Base-by-base conservation (phyloP, 2,113 vertebrate species). In the Damaliscus lunatus region DNA sequence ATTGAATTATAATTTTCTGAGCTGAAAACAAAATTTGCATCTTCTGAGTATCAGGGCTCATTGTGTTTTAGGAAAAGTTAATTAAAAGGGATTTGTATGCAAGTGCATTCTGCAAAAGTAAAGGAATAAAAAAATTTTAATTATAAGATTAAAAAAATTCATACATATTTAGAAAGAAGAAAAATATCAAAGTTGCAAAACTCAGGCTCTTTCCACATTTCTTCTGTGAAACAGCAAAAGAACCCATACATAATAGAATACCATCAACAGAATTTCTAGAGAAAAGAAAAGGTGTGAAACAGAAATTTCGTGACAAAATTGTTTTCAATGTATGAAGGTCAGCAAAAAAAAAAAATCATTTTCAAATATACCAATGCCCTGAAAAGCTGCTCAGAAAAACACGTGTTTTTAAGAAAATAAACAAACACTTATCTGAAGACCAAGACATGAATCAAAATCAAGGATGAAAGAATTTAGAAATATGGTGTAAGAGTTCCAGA, bases 361-460 rank as follows among this genome's bases (percentile, higher is more conserved):
- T 36, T 83, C 29, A 84, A 83, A 88, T 78, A 96, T n/a, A 78
- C 11, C 21, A 92, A 55, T 2, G 12, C 7, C 59, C 74, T 53
- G 15, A 97, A 96, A 88, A 59, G 84, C 17, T 84, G n/a, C 31
- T 88, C 31, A 94, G 46, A 87, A 92, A 97, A 97, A 40, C 14
- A 15, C 1, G 3, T 12, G 6, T 53, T 85, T 62, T 94, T 59
- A 64, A 57, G 46, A 86, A 62, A 87, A 50, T 25, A 88, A 46
- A 25, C 11, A 91, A n/a, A 40, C 7, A 59, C 13, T 88, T 81
- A 52, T 67, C 59, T 93, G 13, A 89, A 96, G 27, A 91, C 33
- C 14, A 86, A 97, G 14, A 86, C n/a, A 86, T 53, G 27, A 94
- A 84, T 90, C 29, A 78, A 94, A 91, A 92, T 43, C 46, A 87